Evolutionary conservation across 2,113 vertebrate species (phyloP), one percentile per base, ranked within the genome.

Genomic region (Melanerpes formicivorus): DNA sequence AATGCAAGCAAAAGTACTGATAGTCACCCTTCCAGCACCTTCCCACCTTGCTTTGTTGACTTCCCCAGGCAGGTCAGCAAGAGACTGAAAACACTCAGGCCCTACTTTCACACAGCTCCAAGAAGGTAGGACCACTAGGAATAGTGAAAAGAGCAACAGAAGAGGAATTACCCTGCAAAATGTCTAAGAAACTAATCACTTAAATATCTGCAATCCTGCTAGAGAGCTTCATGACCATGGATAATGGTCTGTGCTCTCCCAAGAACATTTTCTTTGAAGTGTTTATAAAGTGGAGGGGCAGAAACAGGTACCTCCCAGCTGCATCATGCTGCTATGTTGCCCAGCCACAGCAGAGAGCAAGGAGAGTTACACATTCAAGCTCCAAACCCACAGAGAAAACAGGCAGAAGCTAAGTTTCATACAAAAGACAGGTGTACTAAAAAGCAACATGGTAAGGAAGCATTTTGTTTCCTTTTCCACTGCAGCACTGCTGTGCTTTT

Each of bases 271-370:
- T 21, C 70, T 58, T 80, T 37, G 2, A 56, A 83, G 72, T 30
- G 19, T 85, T 91, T 52, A 69, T 42, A 66, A 70, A 79, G 25
- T 14, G 23, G 58, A 88, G 76, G 37, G 12, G 18, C 50, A 82
- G 42, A 58, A 25, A 5, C 11, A 46, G 84, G 32, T 46, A 40
- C n/a, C 7, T 54, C n/a, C 29, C 19, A 6, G 14, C 22, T 71
- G n/a, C 15, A 17, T 34, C 3, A 0, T 1, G 0, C 69, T 55
- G 29, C 23, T 7, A 7, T 65, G 40, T 5, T 2, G 3, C 58
- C 69, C 46, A 30, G 2, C 27, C 30, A 15, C 60, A 48, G 42
- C 30, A 67, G 30, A 32, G 19, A 30, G 19, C 1, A 0, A 59
- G 37, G 44, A 74, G 14, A 46, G 27, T 15, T 13, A 26, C 22